Evolutionary conservation across 2,888 invertebrate genomes (phyloP).

Genomic region (Eudasyphora cyanicolor): DNA sequence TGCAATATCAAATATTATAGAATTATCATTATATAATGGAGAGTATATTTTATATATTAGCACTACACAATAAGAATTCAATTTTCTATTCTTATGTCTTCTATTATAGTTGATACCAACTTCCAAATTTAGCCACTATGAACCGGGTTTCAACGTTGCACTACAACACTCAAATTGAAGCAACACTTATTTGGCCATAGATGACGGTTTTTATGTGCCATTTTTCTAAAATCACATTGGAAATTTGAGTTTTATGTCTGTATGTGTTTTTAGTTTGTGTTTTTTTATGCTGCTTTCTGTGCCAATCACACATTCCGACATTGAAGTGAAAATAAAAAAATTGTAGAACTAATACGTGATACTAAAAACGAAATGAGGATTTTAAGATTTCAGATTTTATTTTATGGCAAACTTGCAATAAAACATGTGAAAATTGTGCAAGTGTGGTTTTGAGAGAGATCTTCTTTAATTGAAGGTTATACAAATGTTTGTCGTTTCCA

Average conservation of each 20-base stretch:
- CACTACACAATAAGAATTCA: too few relatives aligned
- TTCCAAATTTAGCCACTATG: too few relatives aligned
- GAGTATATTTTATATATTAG: too few relatives aligned
- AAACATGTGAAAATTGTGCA: slow-evolving; percentile 1
- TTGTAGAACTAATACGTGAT: slow-evolving; percentile 45
- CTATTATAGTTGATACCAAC: too few relatives aligned
- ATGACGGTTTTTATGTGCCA: slow-evolving; percentile 46
- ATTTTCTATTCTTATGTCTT: too few relatives aligned
- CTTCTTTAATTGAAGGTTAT: background rate
- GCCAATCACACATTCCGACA: slow-evolving; percentile 25
- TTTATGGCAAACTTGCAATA: slow-evolving; percentile 13
- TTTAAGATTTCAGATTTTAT: slow-evolving; percentile 29
- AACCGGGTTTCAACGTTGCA: too few relatives aligned
- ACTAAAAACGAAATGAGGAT: slow-evolving; percentile 36
- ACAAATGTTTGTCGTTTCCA: too few relatives aligned
- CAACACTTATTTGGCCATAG: slow-evolving; percentile 42
- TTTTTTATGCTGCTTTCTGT: background rate
- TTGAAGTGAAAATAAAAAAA: slow-evolving; percentile 23
- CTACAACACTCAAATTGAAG: background rate
- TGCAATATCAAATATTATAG: too few relatives aligned
- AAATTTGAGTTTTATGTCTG: slow-evolving; percentile 7
- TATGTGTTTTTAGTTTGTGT: slow-evolving; percentile 26
- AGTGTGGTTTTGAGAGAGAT: background rate
- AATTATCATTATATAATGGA: too few relatives aligned
- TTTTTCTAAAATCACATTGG: slow-evolving; percentile 52